Conservation (phyloP, 2,113 vertebrate genomes). For the Eulemur macaco region DNA sequence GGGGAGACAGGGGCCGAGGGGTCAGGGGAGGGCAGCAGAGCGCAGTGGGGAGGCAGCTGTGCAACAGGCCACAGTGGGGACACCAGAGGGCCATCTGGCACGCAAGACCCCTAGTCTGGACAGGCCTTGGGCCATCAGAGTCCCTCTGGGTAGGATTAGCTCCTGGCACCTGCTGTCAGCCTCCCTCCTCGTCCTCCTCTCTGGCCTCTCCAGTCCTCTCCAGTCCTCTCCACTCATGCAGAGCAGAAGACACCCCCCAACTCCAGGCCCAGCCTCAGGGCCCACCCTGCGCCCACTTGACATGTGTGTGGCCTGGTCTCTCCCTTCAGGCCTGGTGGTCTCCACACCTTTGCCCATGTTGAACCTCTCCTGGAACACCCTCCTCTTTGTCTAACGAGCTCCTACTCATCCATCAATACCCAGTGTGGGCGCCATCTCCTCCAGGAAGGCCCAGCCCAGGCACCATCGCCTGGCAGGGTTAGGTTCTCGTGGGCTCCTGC, state of each 20-base stretch:
- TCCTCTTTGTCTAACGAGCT: not conserved
- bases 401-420: not conserved
- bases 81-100: rapidly evolving
- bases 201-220: no score
- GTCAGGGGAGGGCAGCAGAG: not conserved
- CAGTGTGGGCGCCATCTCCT: not conserved
- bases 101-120: no score
- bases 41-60: rapidly evolving
- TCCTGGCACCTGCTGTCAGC: no score
- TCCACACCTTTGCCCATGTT: not conserved
- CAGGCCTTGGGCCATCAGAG: rapidly evolving
- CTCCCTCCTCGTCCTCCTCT: not conserved
- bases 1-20: not conserved
- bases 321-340: not conserved
- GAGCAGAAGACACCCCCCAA: not conserved
- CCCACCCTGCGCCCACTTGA: rapidly evolving
- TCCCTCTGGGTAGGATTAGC: not conserved
- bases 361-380: rapidly evolving
- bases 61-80: not conserved
- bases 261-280: not conserved
- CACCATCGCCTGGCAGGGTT: not conserved
- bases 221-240: no score
- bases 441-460: not conserved
- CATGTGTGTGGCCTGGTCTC: not conserved
- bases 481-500: not conserved